Base-by-base conservation (phyloP, 2,797 vertebrate species). In the Ciconia nigra region DNA sequence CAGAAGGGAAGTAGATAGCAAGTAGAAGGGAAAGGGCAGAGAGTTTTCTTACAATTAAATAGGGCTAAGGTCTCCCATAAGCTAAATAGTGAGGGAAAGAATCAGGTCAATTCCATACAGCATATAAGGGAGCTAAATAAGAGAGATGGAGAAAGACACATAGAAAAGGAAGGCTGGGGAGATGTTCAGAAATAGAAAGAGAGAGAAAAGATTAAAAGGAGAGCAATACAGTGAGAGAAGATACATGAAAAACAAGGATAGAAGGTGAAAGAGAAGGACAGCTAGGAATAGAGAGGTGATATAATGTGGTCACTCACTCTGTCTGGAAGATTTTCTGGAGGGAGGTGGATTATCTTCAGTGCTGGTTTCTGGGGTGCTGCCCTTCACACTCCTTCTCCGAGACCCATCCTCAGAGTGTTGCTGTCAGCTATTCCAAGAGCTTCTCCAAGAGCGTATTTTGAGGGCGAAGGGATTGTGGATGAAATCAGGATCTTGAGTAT, bases 331-430 rank as follows among this genome's bases (percentile, higher is more conserved):
- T 95, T 90, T 96, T 96, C 94, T 87, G 93, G 31, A 96, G 90
- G 65, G 69, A 95, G 61, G n/a, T 74, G 92, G 92, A 81, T 94
- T 95, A 62, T 95, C 89, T 95, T 96, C 90, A 52, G 55, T 77
- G 58, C 51, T 71, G 95, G 57, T 55, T 96, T 96, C 91, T 88
- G 93, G 94, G 83, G 37, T 69, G 65, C 93, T 96, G 96, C 93
- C 97, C 96, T 97, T 98, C 97, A 98, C 94, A 94, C 86, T 93
- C 93, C 77, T 95, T 65, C 83, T 91, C 70, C 35, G n/a, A 95
- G 85, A 91, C 63, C 93, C 98, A 98, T 98, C 72, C 78, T 97
- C 91, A 69, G 94, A 90, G 76, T 2, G 7, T 51, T 89, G 91
- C 58, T 82, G 78, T 66, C 93, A 95, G 89, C 58, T 95, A 92